Conservation (phyloP, 2,888 invertebrate species). For the Nomada flava region DNA sequence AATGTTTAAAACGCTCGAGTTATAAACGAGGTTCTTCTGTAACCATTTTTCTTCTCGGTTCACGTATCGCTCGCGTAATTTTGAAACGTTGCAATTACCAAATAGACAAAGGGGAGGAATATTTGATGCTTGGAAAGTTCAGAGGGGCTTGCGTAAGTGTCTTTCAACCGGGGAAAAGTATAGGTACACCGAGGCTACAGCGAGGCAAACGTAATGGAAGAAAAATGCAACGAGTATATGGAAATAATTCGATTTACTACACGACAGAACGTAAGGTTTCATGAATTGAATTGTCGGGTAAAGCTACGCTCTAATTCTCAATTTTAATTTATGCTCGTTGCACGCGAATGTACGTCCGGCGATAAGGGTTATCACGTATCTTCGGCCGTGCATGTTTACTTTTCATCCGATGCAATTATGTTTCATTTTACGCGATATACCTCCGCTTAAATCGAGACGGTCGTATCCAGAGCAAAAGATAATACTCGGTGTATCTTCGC, state of each 20-base stretch:
- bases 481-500: too few species aligned
- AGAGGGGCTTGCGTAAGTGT: background rate
- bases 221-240: constrained; percentile 13
- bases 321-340: constrained; percentile 22
- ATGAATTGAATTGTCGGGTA: constrained; percentile 36
- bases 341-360: background rate
- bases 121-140: too few species aligned
- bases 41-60: too few species aligned
- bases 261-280: constrained; percentile 41
- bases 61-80: too few species aligned
- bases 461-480: background rate
- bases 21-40: too few species aligned
- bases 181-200: background rate
- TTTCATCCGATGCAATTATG: background rate
- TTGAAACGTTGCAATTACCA: too few species aligned
- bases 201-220: background rate
- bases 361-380: constrained; percentile 12
- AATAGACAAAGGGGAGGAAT: too few species aligned
- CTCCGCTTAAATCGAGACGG: too few species aligned
- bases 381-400: background rate
- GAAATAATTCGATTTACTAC: constrained; percentile 49
- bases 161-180: background rate
- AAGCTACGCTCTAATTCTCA: constrained; percentile 31
- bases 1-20: too few species aligned
- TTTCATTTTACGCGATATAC: background rate